phyloP scores from a whole-genome alignment of 2,113 vertebrate genomes.

The Pelodiscus sinensis region DNA sequence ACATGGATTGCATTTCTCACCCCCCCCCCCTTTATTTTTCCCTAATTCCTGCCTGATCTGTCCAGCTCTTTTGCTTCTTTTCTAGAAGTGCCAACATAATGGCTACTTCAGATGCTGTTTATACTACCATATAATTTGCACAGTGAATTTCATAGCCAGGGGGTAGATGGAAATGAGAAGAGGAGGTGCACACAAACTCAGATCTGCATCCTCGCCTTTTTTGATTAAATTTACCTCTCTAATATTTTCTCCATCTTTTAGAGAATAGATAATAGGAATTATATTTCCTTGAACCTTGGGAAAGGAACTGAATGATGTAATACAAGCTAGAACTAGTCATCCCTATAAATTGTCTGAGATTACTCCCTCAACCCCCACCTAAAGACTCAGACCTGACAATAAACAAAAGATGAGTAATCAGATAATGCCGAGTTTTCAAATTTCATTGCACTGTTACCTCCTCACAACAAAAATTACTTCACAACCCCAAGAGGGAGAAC shows the following conservation, averaged over 20 bases:
- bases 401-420: neutral
- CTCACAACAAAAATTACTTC: too few species aligned
- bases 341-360: neutral
- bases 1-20: too few species aligned
- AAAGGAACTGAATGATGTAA: neutral
- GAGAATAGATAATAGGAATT: neutral
- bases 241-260: too few species aligned
- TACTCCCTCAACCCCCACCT: neutral
- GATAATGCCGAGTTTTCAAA: neutral
- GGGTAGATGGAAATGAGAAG: neutral
- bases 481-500: too few species aligned
- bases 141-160: neutral
- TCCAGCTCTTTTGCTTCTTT: neutral
- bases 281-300: neutral
- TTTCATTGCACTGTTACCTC: too few species aligned
- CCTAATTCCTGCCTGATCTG: neutral
- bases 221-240: neutral
- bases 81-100: neutral
- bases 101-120: neutral
- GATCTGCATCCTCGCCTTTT: neutral
- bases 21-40: too few species aligned
- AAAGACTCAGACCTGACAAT: neutral
- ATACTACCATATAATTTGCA: too few species aligned
- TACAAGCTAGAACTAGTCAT: neutral
- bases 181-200: neutral